A percentile compares a stretch with the other conserved stretches of the same genome.
Evolutionary conservation across 2,888 invertebrate genomes (phyloP).

Genomic region (Hyposoter didymator): DNA sequence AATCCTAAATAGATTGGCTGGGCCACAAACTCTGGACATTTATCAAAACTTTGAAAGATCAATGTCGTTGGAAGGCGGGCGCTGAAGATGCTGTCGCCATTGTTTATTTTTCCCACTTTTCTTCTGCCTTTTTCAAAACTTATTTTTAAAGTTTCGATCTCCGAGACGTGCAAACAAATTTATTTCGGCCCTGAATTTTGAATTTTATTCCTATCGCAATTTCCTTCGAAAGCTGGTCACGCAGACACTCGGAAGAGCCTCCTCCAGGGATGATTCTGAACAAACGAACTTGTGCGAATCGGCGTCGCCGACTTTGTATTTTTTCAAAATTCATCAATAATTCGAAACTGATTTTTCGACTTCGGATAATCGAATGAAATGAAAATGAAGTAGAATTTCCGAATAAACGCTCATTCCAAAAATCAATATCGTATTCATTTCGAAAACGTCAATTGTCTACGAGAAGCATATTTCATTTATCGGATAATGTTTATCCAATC

Average conservation of each 20-base stretch:
- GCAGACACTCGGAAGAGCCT: not conserved
- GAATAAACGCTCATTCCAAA: not conserved
- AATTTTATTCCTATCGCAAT: not conserved
- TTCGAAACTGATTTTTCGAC: no score
- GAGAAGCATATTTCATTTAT: not conserved
- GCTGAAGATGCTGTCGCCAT: not conserved
- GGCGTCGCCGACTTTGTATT: no score
- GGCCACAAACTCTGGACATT: not conserved
- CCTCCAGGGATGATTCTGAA: not conserved
- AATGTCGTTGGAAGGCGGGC: not conserved
- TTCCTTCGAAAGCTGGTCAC: not conserved
- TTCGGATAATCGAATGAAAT: no score
- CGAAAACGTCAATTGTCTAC: not conserved
- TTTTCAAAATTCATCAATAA: no score
- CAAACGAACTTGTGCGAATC: no score
- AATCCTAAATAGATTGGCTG: constrained; percentile 5
- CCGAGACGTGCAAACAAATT: not conserved
- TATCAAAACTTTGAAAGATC: constrained; percentile 3
- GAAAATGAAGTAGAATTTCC: not conserved
- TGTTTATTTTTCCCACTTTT: not conserved
- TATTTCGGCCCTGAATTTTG: not conserved
- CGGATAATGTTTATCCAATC: not conserved
- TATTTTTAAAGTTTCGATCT: not conserved
- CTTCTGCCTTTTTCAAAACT: not conserved
- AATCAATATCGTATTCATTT: not conserved